A percentile compares a stretch with the other conserved stretches of the same genome.
Evolutionary conservation across 2,797 vertebrate genomes (phyloP).

Genomic region (Muraenolepis orangiensis): DNA sequence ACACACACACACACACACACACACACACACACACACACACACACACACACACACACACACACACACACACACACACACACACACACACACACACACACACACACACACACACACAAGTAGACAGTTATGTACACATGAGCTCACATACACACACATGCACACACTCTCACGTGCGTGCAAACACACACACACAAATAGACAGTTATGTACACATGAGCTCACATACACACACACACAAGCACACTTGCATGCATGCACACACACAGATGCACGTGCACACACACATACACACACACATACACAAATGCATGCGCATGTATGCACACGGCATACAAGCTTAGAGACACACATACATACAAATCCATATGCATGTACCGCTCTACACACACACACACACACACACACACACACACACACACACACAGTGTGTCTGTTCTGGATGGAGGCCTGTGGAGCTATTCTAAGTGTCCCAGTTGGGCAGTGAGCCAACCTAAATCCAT

Average conservation of each 20-base stretch:
- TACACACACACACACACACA: background rate
- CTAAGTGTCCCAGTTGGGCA: slow-evolving; percentile 71
- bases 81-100: background rate
- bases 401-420: background rate
- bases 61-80: background rate
- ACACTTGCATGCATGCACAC: too few relatives aligned
- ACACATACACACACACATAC: background rate
- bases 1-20: background rate
- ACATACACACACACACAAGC: background rate
- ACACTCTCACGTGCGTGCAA: background rate
- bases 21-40: background rate
- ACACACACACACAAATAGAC: background rate
- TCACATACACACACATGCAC: background rate
- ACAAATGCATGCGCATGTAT: too few relatives aligned
- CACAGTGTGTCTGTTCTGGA: slow-evolving; percentile 44
- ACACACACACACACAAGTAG: background rate
- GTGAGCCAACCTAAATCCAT: slow-evolving; percentile 65
- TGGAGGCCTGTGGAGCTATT: slow-evolving; percentile 55
- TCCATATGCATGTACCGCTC: too few relatives aligned
- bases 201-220: too few relatives aligned
- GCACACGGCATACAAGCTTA: too few relatives aligned
- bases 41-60: too few relatives aligned
- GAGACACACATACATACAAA: too few relatives aligned
- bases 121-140: too few relatives aligned
- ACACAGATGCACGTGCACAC: background rate